phyloP scores from a whole-genome alignment of 2,888 invertebrate species.

The Polyommatus icarus region DNA sequence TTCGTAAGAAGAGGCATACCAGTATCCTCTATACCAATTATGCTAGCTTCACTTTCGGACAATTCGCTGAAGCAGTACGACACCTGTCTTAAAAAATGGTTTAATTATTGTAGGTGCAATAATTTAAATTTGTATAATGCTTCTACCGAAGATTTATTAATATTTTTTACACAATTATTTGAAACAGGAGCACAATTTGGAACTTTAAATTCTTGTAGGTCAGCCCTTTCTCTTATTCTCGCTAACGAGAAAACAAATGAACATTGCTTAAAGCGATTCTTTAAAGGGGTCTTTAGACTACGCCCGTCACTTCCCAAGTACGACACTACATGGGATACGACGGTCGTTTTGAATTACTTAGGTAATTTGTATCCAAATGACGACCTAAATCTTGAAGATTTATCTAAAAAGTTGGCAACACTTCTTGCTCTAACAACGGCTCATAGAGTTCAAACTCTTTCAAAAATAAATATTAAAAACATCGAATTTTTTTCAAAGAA shows the following conservation, averaged over 20 bases:
- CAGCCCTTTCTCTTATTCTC: slow-evolving; percentile 34
- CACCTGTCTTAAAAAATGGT: too few relatives aligned
- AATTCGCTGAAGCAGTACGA: slow-evolving; percentile 5
- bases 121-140: too few relatives aligned
- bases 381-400: slow-evolving; percentile 27
- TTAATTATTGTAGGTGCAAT: too few relatives aligned
- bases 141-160: slow-evolving; percentile 4
- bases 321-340: slow-evolving; percentile 34
- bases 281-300: slow-evolving; percentile 34
- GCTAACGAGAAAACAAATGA: slow-evolving; percentile 30
- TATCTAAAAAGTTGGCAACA: slow-evolving; percentile 32
- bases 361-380: slow-evolving; percentile 32
- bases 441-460: slow-evolving; percentile 24
- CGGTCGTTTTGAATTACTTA: slow-evolving; percentile 31
- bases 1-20: not conserved
- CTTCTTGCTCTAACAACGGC: slow-evolving; percentile 32
- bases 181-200: slow-evolving; percentile 19
- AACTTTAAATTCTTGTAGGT: slow-evolving; percentile 36
- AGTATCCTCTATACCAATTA: not conserved
- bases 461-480: slow-evolving; percentile 26
- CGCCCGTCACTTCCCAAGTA: slow-evolving; percentile 36
- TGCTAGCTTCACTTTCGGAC: slow-evolving; percentile 15
- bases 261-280: slow-evolving; percentile 33
- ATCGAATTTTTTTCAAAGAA: not conserved
- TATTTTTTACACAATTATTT: slow-evolving; percentile 26